Evolutionary conservation across 2,113 vertebrate species (phyloP), one percentile per base, ranked within the genome.

Genomic region (Calyptommatus sinebrachiatus): DNA sequence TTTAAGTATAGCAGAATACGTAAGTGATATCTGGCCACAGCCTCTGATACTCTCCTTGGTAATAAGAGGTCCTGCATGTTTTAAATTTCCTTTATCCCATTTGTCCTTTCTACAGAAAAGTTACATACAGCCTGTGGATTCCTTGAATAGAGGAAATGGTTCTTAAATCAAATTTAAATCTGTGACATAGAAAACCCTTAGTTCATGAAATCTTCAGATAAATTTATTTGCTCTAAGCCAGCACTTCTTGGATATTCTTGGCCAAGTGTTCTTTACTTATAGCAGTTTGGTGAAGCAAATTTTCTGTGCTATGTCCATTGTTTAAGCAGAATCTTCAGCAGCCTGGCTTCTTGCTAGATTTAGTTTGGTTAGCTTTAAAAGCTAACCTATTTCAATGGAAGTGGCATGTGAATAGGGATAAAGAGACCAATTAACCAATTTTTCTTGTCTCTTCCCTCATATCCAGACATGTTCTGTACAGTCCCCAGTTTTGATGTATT

Each of bases 391-490:
- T 94, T 92, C 86, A 86, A 35, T 77, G 77, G 84, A 79, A 48
- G 12, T 79, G 87, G 88, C 69, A 88, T 91, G 84, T 88, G 89
- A 94, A 90, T 63, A 86, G 91, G 92, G 89, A 92, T 92, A 94
- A 95, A 93, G 92, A 94, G 90, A 90, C 94, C 94, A 94, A 96
- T 95, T 95, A 95, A 92, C 94, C 94, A 94, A 92, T 96, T 95
- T 94, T 95, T 95, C 95, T 94, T 94, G 93, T 91, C 88, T 91
- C 91, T 94, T 94, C 91, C 85, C 91, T 93, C 92, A 89, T 4
- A 0, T 9, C 4, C 80, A 94, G 94, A 95, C 92, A 91, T 73
- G 24, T 94, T 94, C 92, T 85, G 84, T 91, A 93, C 89, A 91
- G 91, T 92, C 84, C 87, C 77, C 83, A 84, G 93, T 93, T 95